Conservation (phyloP, 2,888 invertebrate genomes). For the Dasysyrphus albostriatus region DNA sequence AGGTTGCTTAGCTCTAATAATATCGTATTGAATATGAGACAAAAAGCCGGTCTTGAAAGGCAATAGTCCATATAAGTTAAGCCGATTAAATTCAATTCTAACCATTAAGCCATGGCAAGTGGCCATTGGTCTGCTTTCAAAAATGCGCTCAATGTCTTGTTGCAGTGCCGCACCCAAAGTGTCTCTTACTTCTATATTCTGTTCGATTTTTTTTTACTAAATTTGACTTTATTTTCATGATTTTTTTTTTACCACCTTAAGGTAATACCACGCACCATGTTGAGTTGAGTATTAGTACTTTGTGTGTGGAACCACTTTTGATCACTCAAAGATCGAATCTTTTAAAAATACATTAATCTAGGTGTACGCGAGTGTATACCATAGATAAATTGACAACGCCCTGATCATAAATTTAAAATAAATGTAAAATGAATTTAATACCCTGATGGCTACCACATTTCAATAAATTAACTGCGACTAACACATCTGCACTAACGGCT, state of each 20-base stretch:
- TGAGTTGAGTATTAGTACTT: slow-evolving; percentile 2
- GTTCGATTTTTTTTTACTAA: slow-evolving; percentile 14
- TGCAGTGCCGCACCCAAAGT: slow-evolving; percentile 72
- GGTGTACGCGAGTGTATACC: neutral
- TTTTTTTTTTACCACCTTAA: neutral
- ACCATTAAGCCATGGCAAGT: slow-evolving; percentile 56
- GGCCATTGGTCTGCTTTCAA: slow-evolving; percentile 72
- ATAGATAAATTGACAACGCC: slow-evolving; percentile 61
- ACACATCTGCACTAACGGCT: slow-evolving; percentile 19
- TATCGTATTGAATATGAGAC: slow-evolving; percentile 50
- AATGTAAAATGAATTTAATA: slow-evolving; percentile 45
- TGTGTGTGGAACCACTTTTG: slow-evolving; percentile 40
- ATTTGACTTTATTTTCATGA: neutral
- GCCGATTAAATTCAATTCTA: slow-evolving; percentile 74
- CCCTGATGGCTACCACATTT: slow-evolving; percentile 22
- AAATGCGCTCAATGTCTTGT: slow-evolving; percentile 71
- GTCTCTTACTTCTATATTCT: slow-evolving; percentile 25
- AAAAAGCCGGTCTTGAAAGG: slow-evolving; percentile 68
- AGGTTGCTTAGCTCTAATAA: slow-evolving; percentile 53
- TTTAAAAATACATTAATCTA: slow-evolving; percentile 9
- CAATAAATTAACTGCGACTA: slow-evolving; percentile 17
- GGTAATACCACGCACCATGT: slow-evolving; percentile 58
- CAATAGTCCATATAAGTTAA: slow-evolving; percentile 71
- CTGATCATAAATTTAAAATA: slow-evolving; percentile 25
- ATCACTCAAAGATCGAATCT: slow-evolving; percentile 53